A percentile compares a stretch with the other conserved stretches of the same genome.
These are phyloP conservation scores for Ceratothoa steindachneri DNA, from an alignment of 2,888 invertebrate genomes.

Conservation along the genomic window DNA sequence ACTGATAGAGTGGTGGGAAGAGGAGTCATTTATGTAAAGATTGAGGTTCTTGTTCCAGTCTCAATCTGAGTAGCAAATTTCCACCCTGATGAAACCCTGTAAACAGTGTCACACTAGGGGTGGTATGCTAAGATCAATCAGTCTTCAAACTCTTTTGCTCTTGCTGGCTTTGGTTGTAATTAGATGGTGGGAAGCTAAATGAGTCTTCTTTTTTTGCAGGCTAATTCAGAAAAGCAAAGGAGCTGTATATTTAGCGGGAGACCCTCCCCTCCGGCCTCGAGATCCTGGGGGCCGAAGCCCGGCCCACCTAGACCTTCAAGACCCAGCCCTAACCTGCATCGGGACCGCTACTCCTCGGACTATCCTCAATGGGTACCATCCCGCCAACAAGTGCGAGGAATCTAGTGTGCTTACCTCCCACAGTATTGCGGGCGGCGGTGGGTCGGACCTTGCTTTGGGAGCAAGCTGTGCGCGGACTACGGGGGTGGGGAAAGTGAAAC, in stretches of 20 bases:
- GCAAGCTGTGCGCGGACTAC: not conserved
- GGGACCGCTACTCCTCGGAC: slow-evolving; percentile 28
- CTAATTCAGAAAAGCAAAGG: slow-evolving; percentile 35
- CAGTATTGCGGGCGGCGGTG: not conserved
- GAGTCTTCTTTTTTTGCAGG: slow-evolving; percentile 24
- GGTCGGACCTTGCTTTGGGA: no score
- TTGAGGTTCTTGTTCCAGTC: no score
- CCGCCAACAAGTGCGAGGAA: not conserved
- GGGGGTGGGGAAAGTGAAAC: not conserved
- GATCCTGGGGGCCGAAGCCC: slow-evolving; percentile 12
- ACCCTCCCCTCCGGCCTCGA: not conserved
- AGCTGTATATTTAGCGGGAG: slow-evolving; percentile 24
- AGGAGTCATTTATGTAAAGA: no score
- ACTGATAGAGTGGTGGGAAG: no score
- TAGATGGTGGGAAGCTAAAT: no score
- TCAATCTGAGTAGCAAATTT: no score
- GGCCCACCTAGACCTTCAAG: slow-evolving; percentile 35
- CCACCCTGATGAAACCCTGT: no score
- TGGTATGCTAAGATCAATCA: no score
- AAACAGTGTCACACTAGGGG: no score
- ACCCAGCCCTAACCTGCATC: slow-evolving; percentile 41
- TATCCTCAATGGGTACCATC: slow-evolving; percentile 35
- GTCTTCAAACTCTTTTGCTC: no score
- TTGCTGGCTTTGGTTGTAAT: no score
- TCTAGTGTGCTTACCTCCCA: not conserved